Evolutionary conservation across 2,888 invertebrate species (phyloP), one percentile per base, ranked within the genome.

Genomic region (Pyrrhia umbra): DNA sequence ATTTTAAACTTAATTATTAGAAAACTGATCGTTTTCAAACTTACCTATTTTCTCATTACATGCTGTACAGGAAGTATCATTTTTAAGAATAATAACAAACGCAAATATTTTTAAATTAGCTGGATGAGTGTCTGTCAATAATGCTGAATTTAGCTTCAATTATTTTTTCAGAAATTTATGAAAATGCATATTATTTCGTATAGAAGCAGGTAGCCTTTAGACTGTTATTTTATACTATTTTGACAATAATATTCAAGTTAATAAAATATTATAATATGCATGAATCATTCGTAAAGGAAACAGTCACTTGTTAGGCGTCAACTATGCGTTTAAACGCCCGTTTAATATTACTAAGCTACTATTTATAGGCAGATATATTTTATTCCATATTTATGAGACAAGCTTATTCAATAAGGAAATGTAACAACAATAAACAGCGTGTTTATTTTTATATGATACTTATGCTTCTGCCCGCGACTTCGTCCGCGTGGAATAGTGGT

Each of bases 221-320:
- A n/a, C 9, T 15, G 5, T 0, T 47, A 27, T 27, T 18, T 27
- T 20, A 15, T 18, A n/a, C n/a, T n/a, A n/a, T 18, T 18, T n/a
- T n/a, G n/a, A 2, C 16, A 25, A 59, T 40, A 21, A 8, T 37
- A 16, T 69, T 27, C 8, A 15, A 39, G 5, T 45, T 62, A 40
- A 18, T 25, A 47, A 30, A 45, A 50, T 42, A 18, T 37, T 15
- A 25, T 34, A 49, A 1, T 18, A 2, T 15, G 13, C 23, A 40
- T 67, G 61, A 67, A 43, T 72, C 50, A 72, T 25, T 55, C 10
- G 15, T 3, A 39, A 46, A 55, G 72, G 54, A 67, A 51, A 51
- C 47, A 42, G 15, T 59, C 2, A 13, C 39, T 46, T 30, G 54
- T 54, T 54, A 45, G 37, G 37, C 50, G 54, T 59, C 60, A 72